Evolutionary conservation across 2,113 vertebrate species (phyloP).

Genomic region (Epinephelus lanceolatus): DNA sequence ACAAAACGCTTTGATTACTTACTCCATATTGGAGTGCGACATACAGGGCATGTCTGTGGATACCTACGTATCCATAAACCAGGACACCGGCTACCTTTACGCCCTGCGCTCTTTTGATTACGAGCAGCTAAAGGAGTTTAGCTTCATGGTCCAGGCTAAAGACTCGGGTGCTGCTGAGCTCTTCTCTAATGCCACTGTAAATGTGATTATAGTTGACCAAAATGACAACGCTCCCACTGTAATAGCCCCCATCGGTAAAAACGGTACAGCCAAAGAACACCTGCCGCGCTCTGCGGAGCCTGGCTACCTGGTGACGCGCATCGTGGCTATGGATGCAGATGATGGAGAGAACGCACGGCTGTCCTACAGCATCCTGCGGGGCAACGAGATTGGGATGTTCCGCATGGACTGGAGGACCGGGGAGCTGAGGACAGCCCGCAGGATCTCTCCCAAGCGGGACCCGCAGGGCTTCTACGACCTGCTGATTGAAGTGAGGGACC

Average conservation of each 20-base stretch:
- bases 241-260: conserved; percentile 86
- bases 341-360: conserved; percentile 96
- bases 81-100: conserved; percentile 97
- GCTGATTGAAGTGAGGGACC: conserved; percentile 96
- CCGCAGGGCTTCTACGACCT: conserved; percentile 94
- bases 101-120: conserved; percentile 98
- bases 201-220: conserved; percentile 94
- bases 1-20: conserved; percentile 93
- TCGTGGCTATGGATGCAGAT: conserved; percentile 95
- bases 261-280: conserved; percentile 90
- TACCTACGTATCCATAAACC: conserved; percentile 97
- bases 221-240: conserved; percentile 94
- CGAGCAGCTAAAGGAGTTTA: conserved; percentile 96
- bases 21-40: conserved; percentile 96
- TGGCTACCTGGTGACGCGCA: conserved; percentile 93
- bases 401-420: conserved; percentile 98
- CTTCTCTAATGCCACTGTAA: conserved; percentile 91
- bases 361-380: conserved; percentile 94
- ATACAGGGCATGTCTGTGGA: conserved; percentile 98
- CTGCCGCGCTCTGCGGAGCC: conserved; percentile 95
- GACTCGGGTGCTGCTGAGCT: conserved; percentile 91
- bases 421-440: conserved; percentile 93
- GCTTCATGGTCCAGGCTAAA: conserved; percentile 93
- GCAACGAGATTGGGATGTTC: conserved; percentile 96
- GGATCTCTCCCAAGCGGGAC: conserved; percentile 92